phyloP scores from a whole-genome alignment of 2,888 invertebrate species.

The Baronia brevicornis region DNA sequence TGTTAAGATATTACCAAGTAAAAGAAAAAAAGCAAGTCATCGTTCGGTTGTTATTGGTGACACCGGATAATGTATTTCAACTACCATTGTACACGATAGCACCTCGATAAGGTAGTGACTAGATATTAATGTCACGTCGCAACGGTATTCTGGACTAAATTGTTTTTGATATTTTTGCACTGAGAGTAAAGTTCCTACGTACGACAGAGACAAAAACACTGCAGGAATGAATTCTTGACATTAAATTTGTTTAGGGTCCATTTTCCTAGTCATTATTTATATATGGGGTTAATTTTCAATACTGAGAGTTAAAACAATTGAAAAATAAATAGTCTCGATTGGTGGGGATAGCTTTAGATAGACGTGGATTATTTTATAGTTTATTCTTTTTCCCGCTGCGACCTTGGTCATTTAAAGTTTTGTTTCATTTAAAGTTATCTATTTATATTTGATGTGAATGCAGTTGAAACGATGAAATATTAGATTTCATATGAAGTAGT shows the following conservation, averaged over 20 bases:
- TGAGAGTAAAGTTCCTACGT: constrained; percentile 70
- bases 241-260: constrained; percentile 56
- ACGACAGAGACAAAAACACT: constrained; percentile 32
- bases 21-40: constrained; percentile 40
- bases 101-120: constrained; percentile 35
- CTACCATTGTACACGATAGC: constrained; percentile 31
- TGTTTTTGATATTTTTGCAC: constrained; percentile 50
- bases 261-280: constrained; percentile 72
- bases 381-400: constrained; percentile 28
- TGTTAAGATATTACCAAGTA: too few species aligned
- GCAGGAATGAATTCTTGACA: constrained; percentile 26
- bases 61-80: constrained; percentile 50
- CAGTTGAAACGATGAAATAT: constrained; percentile 14
- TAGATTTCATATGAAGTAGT: constrained; percentile 15
- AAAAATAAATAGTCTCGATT: constrained; percentile 40
- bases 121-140: constrained; percentile 30
- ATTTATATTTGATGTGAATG: constrained; percentile 22
- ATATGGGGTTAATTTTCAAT: constrained; percentile 55
- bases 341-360: constrained; percentile 40
- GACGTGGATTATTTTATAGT: constrained; percentile 28
- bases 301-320: constrained; percentile 33
- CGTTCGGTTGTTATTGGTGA: constrained; percentile 51
- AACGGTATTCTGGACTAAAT: constrained; percentile 24
- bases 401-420: constrained; percentile 21
- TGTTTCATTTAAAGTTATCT: too few species aligned